A percentile compares a stretch with the other conserved stretches of the same genome.
Evolutionary conservation across 2,797 vertebrate genomes (phyloP).

Genomic region (Eurystomus glaucurus): DNA sequence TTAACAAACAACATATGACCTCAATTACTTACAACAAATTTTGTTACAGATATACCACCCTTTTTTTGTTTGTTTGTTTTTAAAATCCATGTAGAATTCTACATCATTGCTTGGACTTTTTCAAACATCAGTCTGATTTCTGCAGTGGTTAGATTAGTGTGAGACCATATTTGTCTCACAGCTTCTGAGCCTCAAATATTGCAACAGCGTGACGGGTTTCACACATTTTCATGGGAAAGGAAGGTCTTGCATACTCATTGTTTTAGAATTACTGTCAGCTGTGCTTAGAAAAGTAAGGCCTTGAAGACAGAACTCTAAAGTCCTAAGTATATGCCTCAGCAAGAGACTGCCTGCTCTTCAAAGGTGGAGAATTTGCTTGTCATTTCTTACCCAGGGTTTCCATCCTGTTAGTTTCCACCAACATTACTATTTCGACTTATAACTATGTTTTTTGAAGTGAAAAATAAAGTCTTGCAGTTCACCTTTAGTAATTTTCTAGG

Average conservation of each 20-base stretch:
- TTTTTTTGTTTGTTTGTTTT: no score
- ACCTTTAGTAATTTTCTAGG: not conserved
- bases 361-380: not conserved
- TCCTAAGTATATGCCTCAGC: not conserved
- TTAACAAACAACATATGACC: constrained; percentile 4
- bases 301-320: not conserved
- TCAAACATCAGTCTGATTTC: not conserved
- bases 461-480: not conserved
- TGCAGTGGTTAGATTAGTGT: not conserved
- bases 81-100: not conserved
- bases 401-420: not conserved
- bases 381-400: not conserved
- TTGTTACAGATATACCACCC: not conserved
- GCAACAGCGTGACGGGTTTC: not conserved
- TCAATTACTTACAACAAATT: not conserved
- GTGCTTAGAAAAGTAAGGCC: not conserved
- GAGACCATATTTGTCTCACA: not conserved
- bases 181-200: not conserved
- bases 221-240: not conserved
- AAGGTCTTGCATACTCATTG: not conserved
- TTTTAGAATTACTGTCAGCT: not conserved
- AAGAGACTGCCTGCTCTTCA: not conserved
- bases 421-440: not conserved
- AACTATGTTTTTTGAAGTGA: not conserved
- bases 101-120: not conserved